Evolutionary conservation across 2,888 invertebrate genomes (phyloP).

Genomic region (Girardia tigrina): DNA sequence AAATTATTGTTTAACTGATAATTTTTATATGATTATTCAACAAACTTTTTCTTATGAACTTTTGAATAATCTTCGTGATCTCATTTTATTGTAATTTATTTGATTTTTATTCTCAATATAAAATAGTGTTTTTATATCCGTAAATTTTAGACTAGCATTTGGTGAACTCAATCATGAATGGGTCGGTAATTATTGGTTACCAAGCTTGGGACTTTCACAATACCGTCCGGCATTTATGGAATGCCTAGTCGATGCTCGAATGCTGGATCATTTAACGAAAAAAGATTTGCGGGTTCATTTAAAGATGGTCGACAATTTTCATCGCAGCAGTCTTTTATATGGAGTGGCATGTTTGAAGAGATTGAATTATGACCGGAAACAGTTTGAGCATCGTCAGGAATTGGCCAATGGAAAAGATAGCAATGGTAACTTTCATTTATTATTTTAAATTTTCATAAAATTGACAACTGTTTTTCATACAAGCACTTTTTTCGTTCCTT

Average conservation of each 20-base stretch:
- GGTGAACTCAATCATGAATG: slow-evolving; percentile 99
- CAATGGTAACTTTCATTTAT: neutral
- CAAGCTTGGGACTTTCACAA: slow-evolving; percentile 78
- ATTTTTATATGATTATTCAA: no score
- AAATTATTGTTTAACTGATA: no score
- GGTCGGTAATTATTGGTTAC: slow-evolving; percentile 91
- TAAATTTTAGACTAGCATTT: slow-evolving; percentile 59
- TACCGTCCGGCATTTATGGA: slow-evolving; percentile 96
- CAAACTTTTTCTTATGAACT: no score
- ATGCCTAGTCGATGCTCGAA: slow-evolving; percentile 86
- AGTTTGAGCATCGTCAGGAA: slow-evolving; percentile 60
- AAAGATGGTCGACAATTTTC: slow-evolving; percentile 94
- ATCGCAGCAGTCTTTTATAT: slow-evolving; percentile 87
- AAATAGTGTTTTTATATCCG: no score
- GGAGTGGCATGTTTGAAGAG: slow-evolving; percentile 87
- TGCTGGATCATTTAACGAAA: slow-evolving; percentile 89
- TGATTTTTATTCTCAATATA: no score
- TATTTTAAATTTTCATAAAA: no score
- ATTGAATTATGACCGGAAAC: slow-evolving; percentile 73
- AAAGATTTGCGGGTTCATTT: slow-evolving; percentile 82
- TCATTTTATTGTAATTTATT: no score
- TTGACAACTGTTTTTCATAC: no score
- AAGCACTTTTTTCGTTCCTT: no score
- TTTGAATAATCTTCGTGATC: no score
- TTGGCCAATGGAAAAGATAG: slow-evolving; percentile 2